Evolutionary conservation across 2,113 vertebrate genomes (phyloP), one percentile per base, ranked within the genome.

Genomic region (Ammospiza caudacuta): DNA sequence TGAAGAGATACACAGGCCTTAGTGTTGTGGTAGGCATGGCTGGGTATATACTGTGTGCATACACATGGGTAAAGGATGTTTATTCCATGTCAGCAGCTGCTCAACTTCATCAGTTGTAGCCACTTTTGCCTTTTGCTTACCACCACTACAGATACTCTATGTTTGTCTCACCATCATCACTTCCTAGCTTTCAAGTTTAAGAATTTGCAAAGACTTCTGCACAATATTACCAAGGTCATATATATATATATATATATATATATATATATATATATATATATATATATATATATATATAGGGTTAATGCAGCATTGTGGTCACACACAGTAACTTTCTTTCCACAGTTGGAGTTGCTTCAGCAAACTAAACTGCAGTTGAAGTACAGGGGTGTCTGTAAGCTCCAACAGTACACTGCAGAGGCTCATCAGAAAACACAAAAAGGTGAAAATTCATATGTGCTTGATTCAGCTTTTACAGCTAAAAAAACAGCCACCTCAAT

Each of bases 61-160:
- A 67, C 7, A n/a, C 8, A n/a, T 0, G 6, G 6, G 35, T 23
- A 33, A 58, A 83, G 19, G 10, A 54, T 46, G 43, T 46, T 66
- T 25, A 35, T 12, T 73, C 17, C 29, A 46, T 17, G 41, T 7
- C 47, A 88, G 35, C 12, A 55, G 18, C 47, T 4, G 0, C 11
- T 75, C 44, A 47, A 69, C 11, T 33, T 81, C 55, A 82, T 6
- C 41, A 54, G 19, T 44, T 85, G 41, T 57, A 64, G n/a, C 10
- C 20, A n/a, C 37, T 39, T 10, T 39, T 39, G 37, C 37, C 31
- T 58, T 73, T 9, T 22, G n/a, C 46, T 87, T 43, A 74, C 8
- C 22, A 58, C 9, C 9, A 25, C 8, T 12, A 54, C 10, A 73
- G 25, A 64, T 4, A 9, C 12, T 4, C 0, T 22, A 6, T 3